phyloP scores from a whole-genome alignment of 2,797 vertebrate species.

The Enteromius argenteus region DNA sequence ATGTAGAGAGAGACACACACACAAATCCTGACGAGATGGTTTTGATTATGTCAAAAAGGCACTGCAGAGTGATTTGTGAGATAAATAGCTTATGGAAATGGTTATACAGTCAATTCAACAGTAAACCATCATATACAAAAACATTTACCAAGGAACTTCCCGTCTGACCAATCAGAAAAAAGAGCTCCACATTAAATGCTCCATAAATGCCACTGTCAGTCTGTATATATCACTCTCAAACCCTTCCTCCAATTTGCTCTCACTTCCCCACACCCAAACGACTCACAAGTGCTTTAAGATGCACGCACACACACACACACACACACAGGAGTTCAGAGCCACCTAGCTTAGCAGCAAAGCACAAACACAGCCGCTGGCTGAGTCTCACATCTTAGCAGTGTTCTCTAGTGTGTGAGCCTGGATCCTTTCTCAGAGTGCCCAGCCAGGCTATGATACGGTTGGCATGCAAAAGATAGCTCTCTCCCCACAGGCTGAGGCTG shows the following conservation, averaged over 20 bases:
- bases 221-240: slow-evolving; percentile 21
- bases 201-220: slow-evolving; percentile 19
- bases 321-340: slow-evolving; percentile 1
- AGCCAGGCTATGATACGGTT: slow-evolving; percentile 46
- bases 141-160: neutral
- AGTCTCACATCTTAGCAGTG: slow-evolving; percentile 39
- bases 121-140: neutral
- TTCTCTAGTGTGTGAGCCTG: slow-evolving; percentile 32
- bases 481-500: slow-evolving; percentile 37
- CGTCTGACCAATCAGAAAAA: neutral
- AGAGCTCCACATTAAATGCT: neutral
- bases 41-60: neutral
- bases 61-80: neutral
- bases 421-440: slow-evolving; percentile 23
- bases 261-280: slow-evolving; percentile 6
- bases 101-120: neutral
- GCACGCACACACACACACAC: neutral
- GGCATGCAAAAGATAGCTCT: slow-evolving; percentile 45
- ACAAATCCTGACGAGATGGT: neutral
- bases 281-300: neutral
- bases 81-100: neutral
- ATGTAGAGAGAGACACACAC: neutral
- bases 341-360: slow-evolving; percentile 37
- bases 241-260: slow-evolving; percentile 6
- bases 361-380: slow-evolving; percentile 40